These are phyloP conservation scores for Diachasmimorpha longicaudata DNA, from an alignment of 1,140 invertebrate species.

Conservation along the genomic window DNA sequence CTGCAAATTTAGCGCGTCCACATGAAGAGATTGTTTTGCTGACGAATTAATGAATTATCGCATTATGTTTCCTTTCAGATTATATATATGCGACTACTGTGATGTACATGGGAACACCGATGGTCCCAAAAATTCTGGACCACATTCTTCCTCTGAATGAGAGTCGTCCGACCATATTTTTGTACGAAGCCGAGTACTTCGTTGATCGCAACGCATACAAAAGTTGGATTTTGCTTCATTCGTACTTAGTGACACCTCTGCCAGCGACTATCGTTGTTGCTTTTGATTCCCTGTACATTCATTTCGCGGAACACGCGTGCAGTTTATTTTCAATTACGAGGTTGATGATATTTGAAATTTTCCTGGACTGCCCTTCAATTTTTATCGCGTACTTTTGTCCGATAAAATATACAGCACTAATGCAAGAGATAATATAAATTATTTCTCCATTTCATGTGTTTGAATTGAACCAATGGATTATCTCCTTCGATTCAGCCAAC, in stretches of 20 bases:
- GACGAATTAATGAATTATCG: too few relatives aligned
- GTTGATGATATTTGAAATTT: conserved; percentile 11
- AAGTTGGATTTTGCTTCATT: conserved; percentile 25
- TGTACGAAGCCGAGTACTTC: conserved; percentile 28
- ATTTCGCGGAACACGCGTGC: conserved; percentile 24
- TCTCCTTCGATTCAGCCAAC: not conserved
- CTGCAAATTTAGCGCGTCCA: too few relatives aligned
- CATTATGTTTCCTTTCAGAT: conserved; percentile 26
- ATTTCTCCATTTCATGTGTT: too few relatives aligned
- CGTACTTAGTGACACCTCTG: conserved; percentile 19
- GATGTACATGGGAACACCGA: conserved; percentile 8
- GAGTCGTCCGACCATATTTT: conserved; percentile 14
- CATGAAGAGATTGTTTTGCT: too few relatives aligned
- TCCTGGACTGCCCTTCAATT: too few relatives aligned
- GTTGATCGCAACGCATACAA: conserved; percentile 23
- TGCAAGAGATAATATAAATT: too few relatives aligned
- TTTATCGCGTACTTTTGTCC: too few relatives aligned
- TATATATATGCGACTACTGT: conserved; percentile 9
- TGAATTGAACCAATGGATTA: not conserved
- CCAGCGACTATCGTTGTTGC: conserved; percentile 14
- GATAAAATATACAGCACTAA: too few relatives aligned
- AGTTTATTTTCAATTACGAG: conserved; percentile 25
- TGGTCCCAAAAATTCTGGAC: conserved; percentile 26
- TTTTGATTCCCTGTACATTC: conserved; percentile 21
- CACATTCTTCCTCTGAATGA: conserved; percentile 26